These are phyloP conservation scores for Porites cylindrica DNA, from an alignment of 92 coral and sea anemone genomes.

Conservation along the genomic window DNA sequence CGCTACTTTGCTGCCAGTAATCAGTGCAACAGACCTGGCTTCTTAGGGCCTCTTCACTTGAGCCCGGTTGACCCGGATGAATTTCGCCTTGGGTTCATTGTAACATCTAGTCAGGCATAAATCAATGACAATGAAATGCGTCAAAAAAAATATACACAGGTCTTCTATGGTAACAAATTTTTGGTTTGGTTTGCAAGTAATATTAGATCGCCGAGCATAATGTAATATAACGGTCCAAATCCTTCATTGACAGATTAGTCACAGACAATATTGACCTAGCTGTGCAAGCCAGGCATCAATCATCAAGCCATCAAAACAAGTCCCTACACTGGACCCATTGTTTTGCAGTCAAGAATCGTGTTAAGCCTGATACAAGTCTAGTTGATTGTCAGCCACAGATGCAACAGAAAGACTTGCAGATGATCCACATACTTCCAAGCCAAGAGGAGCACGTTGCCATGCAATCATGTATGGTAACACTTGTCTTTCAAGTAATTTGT, in stretches of 20 bases:
- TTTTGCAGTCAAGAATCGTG: slow-evolving; percentile 35
- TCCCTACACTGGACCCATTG: slow-evolving; percentile 45
- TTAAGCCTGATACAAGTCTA: slow-evolving; percentile 10
- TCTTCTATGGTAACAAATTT: no score
- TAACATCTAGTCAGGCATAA: no score
- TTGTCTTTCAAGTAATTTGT: slow-evolving; percentile 20
- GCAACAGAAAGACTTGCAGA: slow-evolving; percentile 12
- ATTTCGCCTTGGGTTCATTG: no score
- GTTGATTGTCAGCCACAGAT: slow-evolving; percentile 13
- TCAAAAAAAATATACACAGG: no score
- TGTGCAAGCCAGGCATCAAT: slow-evolving; percentile 38
- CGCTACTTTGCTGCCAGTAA: no score
- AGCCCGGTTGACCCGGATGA: no score
- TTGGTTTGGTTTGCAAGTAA: no score
- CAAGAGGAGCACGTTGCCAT: slow-evolving; percentile 15
- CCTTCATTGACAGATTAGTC: slow-evolving; percentile 14
- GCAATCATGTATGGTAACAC: slow-evolving; percentile 17
- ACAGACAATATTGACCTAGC: slow-evolving; percentile 33
- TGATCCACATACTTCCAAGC: slow-evolving; percentile 26
- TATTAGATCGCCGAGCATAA: neutral
- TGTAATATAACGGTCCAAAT: neutral
- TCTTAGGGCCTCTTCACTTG: no score
- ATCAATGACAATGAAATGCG: no score
- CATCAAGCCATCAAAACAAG: slow-evolving; percentile 21
- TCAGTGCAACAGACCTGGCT: no score